These are phyloP conservation scores for Delichon dasypus DNA, from an alignment of 2,797 vertebrate species.

Conservation along the genomic window DNA sequence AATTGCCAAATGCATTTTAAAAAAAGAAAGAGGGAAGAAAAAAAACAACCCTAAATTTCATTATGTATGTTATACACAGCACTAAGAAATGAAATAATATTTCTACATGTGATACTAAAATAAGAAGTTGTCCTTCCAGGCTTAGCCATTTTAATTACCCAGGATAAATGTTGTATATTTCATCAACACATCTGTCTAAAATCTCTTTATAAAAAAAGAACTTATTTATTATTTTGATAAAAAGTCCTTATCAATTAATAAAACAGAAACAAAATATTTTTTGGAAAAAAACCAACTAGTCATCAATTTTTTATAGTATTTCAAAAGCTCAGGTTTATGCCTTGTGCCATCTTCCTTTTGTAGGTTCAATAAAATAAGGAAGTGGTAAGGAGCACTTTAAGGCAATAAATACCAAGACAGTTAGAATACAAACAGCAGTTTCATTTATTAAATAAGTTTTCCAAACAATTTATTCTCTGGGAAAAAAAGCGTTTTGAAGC, in stretches of 20 bases:
- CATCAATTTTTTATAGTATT: neutral
- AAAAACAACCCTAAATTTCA: accelerated
- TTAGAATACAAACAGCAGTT: neutral
- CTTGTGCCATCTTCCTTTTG: neutral
- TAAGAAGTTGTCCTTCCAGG: neutral
- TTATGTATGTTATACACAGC: neutral
- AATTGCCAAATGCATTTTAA: neutral
- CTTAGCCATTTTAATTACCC: neutral
- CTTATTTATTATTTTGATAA: neutral
- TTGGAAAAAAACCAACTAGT: neutral
- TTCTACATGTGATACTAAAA: neutral
- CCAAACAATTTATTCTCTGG: neutral
- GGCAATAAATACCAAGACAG: neutral
- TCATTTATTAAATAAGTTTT: neutral
- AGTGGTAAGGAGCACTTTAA: neutral
- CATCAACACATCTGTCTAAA: neutral
- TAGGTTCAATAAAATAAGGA: neutral
- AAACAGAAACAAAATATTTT: neutral
- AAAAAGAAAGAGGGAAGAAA: neutral
- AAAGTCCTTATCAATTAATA: neutral
- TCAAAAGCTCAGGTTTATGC: neutral
- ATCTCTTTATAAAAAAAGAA: neutral
- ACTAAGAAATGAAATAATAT: neutral
- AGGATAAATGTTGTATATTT: neutral
- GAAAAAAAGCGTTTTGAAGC: neutral